A percentile compares a stretch with the other conserved stretches of the same genome.
phyloP scores from a whole-genome alignment of 2,888 invertebrate genomes.

The Oscheius sp. region DNA sequence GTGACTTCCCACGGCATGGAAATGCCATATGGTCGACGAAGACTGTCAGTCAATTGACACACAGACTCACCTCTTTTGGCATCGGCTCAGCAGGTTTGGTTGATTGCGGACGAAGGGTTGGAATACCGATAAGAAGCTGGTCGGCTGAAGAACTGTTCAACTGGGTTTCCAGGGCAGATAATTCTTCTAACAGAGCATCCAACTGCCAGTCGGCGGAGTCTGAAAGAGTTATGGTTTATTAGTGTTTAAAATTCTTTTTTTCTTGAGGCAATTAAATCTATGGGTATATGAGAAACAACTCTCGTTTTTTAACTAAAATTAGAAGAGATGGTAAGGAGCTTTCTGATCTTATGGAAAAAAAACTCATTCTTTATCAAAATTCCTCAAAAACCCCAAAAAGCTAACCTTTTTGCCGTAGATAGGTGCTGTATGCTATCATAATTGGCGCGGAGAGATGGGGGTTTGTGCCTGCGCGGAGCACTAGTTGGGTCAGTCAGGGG shows the following conservation, averaged over 20 bases:
- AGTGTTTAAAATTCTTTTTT: neutral
- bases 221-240: conserved; percentile 68
- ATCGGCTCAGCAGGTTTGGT: neutral
- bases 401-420: conserved; percentile 40
- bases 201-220: conserved; percentile 95
- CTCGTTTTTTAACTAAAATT: too few relatives aligned
- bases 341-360: too few relatives aligned
- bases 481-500: conserved; percentile 19
- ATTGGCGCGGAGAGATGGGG: neutral
- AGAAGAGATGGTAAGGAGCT: too few relatives aligned
- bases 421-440: conserved; percentile 22
- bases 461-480: conserved; percentile 18
- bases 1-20: neutral
- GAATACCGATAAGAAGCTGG: conserved; percentile 82
- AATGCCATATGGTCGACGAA: neutral
- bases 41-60: neutral
- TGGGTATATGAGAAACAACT: too few relatives aligned
- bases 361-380: too few relatives aligned
- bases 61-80: neutral
- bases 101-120: conserved; percentile 12
- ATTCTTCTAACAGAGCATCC: conserved; percentile 93
- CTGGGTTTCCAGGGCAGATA: conserved; percentile 86
- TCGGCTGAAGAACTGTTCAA: conserved; percentile 63
- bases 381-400: neutral
- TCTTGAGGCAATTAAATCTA: neutral